A percentile compares a stretch with the other conserved stretches of the same genome.
These are phyloP conservation scores for Shinisaurus crocodilurus DNA, from an alignment of 2,113 vertebrate genomes.

Conservation along the genomic window DNA sequence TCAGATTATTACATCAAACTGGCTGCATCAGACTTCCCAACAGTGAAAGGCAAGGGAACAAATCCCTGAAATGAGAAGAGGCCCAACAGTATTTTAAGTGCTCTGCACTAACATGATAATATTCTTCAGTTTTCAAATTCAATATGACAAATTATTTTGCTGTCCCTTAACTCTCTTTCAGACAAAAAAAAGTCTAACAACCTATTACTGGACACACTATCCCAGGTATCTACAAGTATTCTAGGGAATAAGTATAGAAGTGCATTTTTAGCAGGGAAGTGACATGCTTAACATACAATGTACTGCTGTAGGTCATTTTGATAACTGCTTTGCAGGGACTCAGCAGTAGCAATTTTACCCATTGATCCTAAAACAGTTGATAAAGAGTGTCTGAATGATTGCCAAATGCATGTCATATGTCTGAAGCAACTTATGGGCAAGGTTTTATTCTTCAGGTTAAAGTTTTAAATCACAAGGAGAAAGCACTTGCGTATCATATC, in stretches of 20 bases:
- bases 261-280: constrained; percentile 26
- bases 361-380: constrained; percentile 47
- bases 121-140: constrained; percentile 20
- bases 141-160: constrained; percentile 5
- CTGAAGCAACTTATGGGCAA: constrained; percentile 24
- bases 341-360: constrained; percentile 39
- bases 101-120: background rate
- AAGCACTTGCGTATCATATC: background rate
- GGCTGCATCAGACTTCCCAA: constrained; percentile 26
- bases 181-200: background rate
- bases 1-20: constrained; percentile 32
- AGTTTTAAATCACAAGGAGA: constrained; percentile 2
- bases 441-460: constrained; percentile 20
- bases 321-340: constrained; percentile 53
- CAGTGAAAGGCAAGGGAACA: constrained; percentile 28
- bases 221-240: constrained; percentile 13
- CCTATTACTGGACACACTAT: constrained; percentile 28
- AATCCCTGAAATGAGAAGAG: constrained; percentile 36
- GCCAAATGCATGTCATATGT: constrained; percentile 44
- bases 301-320: constrained; percentile 51
- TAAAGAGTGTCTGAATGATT: constrained; percentile 43
- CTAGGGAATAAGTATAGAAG: constrained; percentile 41
- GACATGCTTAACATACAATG: constrained; percentile 17
- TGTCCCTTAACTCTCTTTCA: background rate
- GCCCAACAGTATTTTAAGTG: background rate